phyloP scores from a whole-genome alignment of 1,140 invertebrate genomes.

The Aphaenogaster floridana region DNA sequence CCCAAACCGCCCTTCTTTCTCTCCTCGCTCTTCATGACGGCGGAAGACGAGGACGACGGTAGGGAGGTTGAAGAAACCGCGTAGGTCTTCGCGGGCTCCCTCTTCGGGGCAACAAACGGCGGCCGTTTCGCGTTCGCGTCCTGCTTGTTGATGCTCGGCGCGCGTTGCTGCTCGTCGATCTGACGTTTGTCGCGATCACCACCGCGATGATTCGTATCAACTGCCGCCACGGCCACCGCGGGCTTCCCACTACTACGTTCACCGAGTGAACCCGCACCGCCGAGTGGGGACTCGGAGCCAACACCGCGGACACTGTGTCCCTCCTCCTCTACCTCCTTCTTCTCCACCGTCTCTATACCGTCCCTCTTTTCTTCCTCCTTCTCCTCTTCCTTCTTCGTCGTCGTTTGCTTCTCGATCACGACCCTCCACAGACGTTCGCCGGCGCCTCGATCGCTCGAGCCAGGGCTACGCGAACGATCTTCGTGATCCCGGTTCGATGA shows the following conservation, averaged over 20 bases:
- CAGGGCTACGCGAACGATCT: background rate
- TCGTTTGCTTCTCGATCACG: conserved; percentile 73
- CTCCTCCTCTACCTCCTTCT: conserved; percentile 75
- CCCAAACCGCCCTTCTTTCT: conserved; percentile 85
- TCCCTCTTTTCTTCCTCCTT: conserved; percentile 29
- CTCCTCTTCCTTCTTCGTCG: conserved; percentile 34
- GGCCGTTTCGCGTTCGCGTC: conserved; percentile 61
- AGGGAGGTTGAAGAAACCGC: conserved; percentile 23
- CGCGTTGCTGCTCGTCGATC: conserved; percentile 67
- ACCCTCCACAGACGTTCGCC: conserved; percentile 75
- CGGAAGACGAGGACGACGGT: conserved; percentile 36
- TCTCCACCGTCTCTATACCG: conserved; percentile 50
- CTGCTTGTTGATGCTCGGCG: conserved; percentile 61
- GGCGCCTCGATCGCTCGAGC: conserved; percentile 21
- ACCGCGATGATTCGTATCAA: conserved; percentile 78
- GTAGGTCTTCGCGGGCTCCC: conserved; percentile 8
- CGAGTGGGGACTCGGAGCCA: conserved; percentile 74
- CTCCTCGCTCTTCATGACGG: conserved; percentile 71
- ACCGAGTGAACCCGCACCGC: conserved; percentile 59
- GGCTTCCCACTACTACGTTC: conserved; percentile 76
- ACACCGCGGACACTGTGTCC: conserved; percentile 75
- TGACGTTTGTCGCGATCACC: conserved; percentile 73
- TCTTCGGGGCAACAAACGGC: conserved; percentile 12
- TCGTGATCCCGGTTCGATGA: conserved; percentile 10
- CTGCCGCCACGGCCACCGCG: conserved; percentile 70